These are phyloP conservation scores for Tetramorium simillimum DNA, from an alignment of 1,140 invertebrate genomes.

Conservation along the genomic window DNA sequence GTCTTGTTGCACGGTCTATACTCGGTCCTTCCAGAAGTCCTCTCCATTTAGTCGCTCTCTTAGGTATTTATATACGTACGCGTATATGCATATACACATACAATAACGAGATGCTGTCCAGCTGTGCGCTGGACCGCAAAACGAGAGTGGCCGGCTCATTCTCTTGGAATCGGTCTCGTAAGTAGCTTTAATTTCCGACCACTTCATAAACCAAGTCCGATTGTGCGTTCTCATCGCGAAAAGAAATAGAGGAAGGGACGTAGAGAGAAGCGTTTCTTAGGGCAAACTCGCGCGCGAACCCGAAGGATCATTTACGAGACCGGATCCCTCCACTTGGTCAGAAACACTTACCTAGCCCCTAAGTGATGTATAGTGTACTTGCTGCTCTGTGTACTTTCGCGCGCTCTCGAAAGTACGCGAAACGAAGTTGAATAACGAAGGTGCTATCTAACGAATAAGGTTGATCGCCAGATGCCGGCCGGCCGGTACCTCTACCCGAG, in stretches of 20 bases:
- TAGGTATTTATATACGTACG: slow-evolving; percentile 58
- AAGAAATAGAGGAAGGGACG: not conserved
- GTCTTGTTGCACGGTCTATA: slow-evolving; percentile 68
- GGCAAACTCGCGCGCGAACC: not conserved
- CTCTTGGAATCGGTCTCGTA: slow-evolving; percentile 68
- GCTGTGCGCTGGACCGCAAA: slow-evolving; percentile 47
- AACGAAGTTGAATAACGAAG: slow-evolving; percentile 79
- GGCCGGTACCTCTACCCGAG: slow-evolving; percentile 54
- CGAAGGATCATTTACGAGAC: slow-evolving; percentile 50
- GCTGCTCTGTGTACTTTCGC: slow-evolving; percentile 68
- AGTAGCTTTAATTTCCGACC: slow-evolving; percentile 46
- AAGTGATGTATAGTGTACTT: slow-evolving; percentile 67
- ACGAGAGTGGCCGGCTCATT: slow-evolving; percentile 74
- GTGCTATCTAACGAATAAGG: slow-evolving; percentile 80
- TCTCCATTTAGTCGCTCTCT: slow-evolving; percentile 61
- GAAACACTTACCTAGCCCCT: slow-evolving; percentile 63
- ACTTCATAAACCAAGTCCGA: slow-evolving; percentile 34
- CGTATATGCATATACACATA: not conserved
- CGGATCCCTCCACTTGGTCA: slow-evolving; percentile 56
- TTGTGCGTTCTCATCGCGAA: slow-evolving; percentile 17
- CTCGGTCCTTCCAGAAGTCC: slow-evolving; percentile 66
- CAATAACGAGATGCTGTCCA: slow-evolving; percentile 59
- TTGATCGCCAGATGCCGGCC: slow-evolving; percentile 72
- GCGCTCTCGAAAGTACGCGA: slow-evolving; percentile 64
- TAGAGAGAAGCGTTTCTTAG: not conserved